Base-by-base conservation (phyloP, 2,113 vertebrate genomes). In the Charina bottae region DNA sequence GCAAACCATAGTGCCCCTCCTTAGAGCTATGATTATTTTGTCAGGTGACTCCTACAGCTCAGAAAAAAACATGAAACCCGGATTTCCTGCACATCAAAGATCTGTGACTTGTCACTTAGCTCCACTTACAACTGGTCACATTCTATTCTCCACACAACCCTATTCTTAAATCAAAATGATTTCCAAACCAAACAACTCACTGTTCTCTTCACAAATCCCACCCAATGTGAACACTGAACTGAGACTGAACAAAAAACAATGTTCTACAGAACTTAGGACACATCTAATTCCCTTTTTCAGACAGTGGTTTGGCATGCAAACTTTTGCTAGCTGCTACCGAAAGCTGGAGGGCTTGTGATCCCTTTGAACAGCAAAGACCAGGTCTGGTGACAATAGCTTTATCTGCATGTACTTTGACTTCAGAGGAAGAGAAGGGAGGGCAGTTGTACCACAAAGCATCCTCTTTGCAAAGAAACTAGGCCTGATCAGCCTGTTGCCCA, bases 371-470 rank as follows among this genome's bases (percentile, higher is more conserved):
- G 84, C 90, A 59, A 72, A 94, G 92, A 93, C n/a, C 90, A 2
- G 0, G 59, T 2, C 2, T 49, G 93, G 87, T 85, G 19, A 85
- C 92, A 90, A 64, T 88, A 90, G 92, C 93, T 93, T 97, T 96
- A 94, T 94, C 94, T 24, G 26, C 0, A 0, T 94, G 96, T 85
- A 94, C 96, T 96, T 94, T 95, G 95, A 91, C 94, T 94, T 91
- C 94, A 87, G 55, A 42, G 90, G 54, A 42, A 91, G 87, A 93
- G 88, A 88, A 92, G 84, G 90, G 91, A 26, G 0, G 0, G 85
- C 93, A 93, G 94, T 26, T 28, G 87, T 89, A 93, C 83, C 93
- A 94, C 91, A 91, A 59, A 94, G 83, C 90, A 92, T 92, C 94
- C 91, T 37, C 93, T 72, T 92, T 95, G 83, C 95, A 93, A 60